phyloP scores from a whole-genome alignment of 2,113 vertebrate genomes.

The Accipiter cooperii region DNA sequence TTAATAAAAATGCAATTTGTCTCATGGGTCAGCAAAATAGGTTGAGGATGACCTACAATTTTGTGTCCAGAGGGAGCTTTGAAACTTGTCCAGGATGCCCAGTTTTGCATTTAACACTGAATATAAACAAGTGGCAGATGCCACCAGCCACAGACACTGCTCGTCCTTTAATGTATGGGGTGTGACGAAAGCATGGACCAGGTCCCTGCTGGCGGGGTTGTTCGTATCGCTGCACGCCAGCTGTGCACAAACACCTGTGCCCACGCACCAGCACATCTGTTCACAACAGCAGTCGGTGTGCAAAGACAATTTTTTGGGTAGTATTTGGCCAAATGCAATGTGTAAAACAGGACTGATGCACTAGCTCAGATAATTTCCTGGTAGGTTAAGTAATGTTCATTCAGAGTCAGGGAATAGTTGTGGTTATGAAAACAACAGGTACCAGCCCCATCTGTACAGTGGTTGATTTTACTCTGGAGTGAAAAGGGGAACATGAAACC shows the following conservation, averaged over 20 bases:
- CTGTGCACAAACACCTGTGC: background rate
- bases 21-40: background rate
- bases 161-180: background rate
- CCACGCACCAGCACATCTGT: fast-evolving
- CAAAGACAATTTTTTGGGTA: background rate
- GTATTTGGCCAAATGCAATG: background rate
- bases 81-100: background rate
- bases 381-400: background rate
- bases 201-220: background rate
- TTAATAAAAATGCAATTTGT: background rate
- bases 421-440: background rate
- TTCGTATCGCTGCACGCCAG: fast-evolving
- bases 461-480: background rate
- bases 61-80: background rate
- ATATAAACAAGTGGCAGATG: background rate
- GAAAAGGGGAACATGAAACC: background rate
- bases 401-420: background rate
- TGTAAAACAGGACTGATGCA: background rate
- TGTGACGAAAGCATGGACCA: background rate
- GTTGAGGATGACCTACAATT: background rate
- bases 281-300: background rate
- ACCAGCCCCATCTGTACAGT: fast-evolving
- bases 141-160: background rate
- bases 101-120: background rate
- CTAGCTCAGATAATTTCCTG: background rate